Evolutionary conservation across 2,888 invertebrate species (phyloP).

Genomic region (Xestia ashworthii): DNA sequence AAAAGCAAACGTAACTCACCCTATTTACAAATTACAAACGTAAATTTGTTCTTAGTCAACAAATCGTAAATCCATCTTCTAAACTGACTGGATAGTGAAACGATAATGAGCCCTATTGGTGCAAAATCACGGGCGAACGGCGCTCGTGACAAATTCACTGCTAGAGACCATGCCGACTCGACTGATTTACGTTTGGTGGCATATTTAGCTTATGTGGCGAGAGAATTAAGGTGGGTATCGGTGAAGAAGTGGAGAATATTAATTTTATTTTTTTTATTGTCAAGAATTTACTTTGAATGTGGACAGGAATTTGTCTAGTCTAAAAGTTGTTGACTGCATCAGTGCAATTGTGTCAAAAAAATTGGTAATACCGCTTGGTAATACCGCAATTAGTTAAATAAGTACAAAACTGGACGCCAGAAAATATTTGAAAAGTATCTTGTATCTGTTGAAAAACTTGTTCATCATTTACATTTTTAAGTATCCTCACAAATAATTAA

Average conservation of each 20-base stretch:
- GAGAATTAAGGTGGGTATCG: not conserved
- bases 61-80: conserved; percentile 73
- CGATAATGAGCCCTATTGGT: conserved; percentile 82
- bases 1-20: conserved; percentile 23
- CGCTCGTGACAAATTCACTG: conserved; percentile 74
- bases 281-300: not conserved
- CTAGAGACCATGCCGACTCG: conserved; percentile 63
- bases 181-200: conserved; percentile 68
- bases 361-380: too few relatives aligned
- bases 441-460: not conserved
- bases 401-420: not conserved
- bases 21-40: conserved; percentile 54
- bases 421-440: not conserved
- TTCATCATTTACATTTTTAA: not conserved
- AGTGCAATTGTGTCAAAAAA: not conserved
- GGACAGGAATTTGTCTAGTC: not conserved
- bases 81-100: conserved; percentile 72
- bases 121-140: conserved; percentile 80
- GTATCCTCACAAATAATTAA: not conserved
- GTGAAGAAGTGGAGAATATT: not conserved
- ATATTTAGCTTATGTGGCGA: conserved; percentile 49
- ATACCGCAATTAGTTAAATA: not conserved
- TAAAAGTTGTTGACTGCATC: not conserved
- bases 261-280: not conserved
- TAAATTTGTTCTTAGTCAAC: conserved; percentile 70